Conservation (phyloP, 2,113 vertebrate species). For the Semnornis frantzii region DNA sequence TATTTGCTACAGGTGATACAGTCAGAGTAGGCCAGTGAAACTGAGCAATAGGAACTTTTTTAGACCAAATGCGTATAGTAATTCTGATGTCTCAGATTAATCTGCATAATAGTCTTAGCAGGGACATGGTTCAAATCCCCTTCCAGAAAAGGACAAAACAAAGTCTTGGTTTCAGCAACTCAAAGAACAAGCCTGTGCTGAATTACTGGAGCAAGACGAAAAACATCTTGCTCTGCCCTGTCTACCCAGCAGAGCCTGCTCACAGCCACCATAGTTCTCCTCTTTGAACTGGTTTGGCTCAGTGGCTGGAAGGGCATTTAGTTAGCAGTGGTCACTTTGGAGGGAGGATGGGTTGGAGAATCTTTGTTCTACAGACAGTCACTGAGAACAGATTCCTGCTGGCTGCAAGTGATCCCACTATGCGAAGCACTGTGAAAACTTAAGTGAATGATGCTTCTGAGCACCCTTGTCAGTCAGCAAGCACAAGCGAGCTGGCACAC, state of each 20-base stretch:
- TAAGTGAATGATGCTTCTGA: neutral
- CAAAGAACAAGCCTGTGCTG: neutral
- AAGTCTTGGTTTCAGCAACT: neutral
- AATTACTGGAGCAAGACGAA: conserved; percentile 38
- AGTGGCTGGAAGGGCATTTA: neutral
- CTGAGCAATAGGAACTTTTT: neutral
- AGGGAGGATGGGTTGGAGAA: neutral
- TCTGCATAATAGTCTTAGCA: neutral
- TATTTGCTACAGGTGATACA: neutral
- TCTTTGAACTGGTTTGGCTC: conserved; percentile 33
- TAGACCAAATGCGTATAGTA: neutral
- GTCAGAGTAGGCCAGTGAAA: neutral
- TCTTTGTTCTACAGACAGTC: neutral
- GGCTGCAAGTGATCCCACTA: neutral
- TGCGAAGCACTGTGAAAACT: neutral
- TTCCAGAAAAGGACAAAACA: conserved; percentile 20
- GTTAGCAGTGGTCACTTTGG: neutral
- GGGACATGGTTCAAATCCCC: neutral
- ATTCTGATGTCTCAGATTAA: neutral
- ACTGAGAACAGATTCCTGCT: neutral
- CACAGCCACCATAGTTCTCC: neutral
- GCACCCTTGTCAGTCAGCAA: neutral
- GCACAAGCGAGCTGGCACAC: neutral
- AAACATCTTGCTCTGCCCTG: neutral
- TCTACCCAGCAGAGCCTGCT: neutral